Conservation (phyloP, 2,113 vertebrate genomes). For the Prunella fulvescens region DNA sequence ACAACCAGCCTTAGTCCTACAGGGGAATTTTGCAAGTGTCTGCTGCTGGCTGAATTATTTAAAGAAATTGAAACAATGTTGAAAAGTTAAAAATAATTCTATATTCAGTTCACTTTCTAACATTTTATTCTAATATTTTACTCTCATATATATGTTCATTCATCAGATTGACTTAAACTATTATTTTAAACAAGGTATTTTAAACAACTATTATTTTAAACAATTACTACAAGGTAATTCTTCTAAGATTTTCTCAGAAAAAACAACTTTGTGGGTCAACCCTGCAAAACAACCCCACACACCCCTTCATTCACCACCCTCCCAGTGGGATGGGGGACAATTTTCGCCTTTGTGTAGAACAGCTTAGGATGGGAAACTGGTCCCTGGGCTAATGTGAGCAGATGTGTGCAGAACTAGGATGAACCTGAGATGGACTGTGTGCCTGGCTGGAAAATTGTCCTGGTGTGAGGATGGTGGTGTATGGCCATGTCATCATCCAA, state of each 20-base stretch:
- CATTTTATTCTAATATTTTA: neutral
- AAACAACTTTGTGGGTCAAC: neutral
- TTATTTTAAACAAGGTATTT: neutral
- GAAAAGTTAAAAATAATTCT: neutral
- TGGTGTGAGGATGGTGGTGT: neutral
- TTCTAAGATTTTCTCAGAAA: neutral
- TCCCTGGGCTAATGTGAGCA: neutral
- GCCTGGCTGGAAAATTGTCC: neutral
- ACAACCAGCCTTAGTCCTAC: neutral
- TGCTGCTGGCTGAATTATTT: neutral
- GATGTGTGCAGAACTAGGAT: neutral
- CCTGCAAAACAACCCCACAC: neutral
- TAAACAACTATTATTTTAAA: neutral
- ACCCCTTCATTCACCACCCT: accelerated
- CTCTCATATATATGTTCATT: neutral
- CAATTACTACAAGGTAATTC: neutral
- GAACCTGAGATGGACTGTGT: neutral
- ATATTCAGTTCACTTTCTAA: neutral
- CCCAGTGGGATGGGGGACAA: neutral
- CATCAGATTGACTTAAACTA: neutral
- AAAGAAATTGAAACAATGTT: neutral
- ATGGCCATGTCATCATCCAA: neutral
- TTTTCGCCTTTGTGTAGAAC: neutral
- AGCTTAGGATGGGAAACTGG: neutral
- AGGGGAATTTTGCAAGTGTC: neutral